Percentiles rank a stretch among this genome's conserved stretches.
These are phyloP conservation scores for Proteles cristata DNA, from an alignment of 2,113 vertebrate species.

Conservation along the genomic window DNA sequence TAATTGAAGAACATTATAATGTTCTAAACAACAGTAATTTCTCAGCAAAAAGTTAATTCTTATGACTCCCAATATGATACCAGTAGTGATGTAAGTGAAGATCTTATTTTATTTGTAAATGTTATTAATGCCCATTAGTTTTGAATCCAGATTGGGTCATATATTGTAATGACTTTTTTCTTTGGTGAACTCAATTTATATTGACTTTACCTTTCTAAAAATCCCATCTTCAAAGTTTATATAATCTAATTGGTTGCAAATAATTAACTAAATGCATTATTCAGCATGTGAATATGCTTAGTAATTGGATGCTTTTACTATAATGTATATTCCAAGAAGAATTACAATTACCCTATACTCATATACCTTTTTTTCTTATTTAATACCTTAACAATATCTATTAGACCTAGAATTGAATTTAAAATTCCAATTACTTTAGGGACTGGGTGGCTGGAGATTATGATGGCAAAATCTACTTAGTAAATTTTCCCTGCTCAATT, in stretches of 20 bases:
- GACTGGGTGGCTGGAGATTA: not conserved
- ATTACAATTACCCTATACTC: not conserved
- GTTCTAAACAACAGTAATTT: constrained; percentile 25
- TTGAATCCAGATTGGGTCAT: constrained; percentile 40
- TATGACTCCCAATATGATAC: not conserved
- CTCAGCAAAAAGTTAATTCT: constrained; percentile 20
- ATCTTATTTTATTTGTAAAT: constrained; percentile 61
- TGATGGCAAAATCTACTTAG: not conserved
- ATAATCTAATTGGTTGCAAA: not conserved
- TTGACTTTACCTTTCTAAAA: constrained; percentile 18
- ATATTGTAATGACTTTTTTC: constrained; percentile 37
- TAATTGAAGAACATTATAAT: constrained; percentile 3
- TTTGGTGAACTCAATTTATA: constrained; percentile 46
- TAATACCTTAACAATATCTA: not conserved
- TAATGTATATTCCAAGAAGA: constrained; percentile 14
- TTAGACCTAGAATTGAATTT: constrained; percentile 33
- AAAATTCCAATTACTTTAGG: constrained; percentile 30
- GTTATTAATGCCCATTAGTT: constrained; percentile 41
- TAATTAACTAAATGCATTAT: constrained; percentile 46
- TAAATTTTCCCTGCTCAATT: not conserved
- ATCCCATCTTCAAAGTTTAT: not conserved
- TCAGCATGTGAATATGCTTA: constrained; percentile 33
- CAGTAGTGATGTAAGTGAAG: constrained; percentile 8
- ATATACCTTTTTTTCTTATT: not conserved
- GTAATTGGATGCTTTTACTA: constrained; percentile 23